A percentile compares a stretch with the other conserved stretches of the same genome.
phyloP scores from a whole-genome alignment of 2,113 vertebrate genomes.

The Nansenia antarctica region DNA sequence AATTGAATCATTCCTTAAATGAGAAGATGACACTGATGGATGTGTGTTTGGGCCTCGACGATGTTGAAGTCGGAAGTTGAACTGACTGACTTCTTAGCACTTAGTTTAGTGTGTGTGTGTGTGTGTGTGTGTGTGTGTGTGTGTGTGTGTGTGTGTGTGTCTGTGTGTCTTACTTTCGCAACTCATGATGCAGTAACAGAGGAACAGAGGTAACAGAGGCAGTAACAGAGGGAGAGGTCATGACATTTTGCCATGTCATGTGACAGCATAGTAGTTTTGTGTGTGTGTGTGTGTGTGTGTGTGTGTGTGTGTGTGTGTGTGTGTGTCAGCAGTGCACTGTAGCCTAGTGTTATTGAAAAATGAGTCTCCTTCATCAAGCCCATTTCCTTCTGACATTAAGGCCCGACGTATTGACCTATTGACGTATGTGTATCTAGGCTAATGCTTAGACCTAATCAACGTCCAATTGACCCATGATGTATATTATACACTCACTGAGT shows the following conservation, averaged over 20 bases:
- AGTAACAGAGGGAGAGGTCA: too few species aligned
- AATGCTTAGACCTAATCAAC: background rate
- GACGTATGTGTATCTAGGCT: too few species aligned
- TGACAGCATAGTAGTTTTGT: too few species aligned
- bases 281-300: too few species aligned
- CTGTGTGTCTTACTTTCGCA: too few species aligned
- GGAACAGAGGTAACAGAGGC: too few species aligned
- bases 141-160: background rate
- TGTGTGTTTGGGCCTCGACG: background rate
- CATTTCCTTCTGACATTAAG: background rate
- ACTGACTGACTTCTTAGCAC: too few species aligned
- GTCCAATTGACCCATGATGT: background rate
- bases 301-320: background rate
- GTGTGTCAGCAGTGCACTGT: too few species aligned
- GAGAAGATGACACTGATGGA: slow-evolving; percentile 1
- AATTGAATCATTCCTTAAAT: background rate
- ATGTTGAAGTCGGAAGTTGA: background rate
- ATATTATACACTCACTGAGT: too few species aligned
- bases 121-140: slow-evolving; percentile 10
- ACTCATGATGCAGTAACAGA: too few species aligned
- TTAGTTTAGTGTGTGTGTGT: background rate
- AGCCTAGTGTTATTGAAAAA: background rate
- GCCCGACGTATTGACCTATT: too few species aligned
- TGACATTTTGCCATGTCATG: too few species aligned
- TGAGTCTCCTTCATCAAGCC: background rate